These are phyloP conservation scores for Lophura nycthemera DNA, from an alignment of 2,113 vertebrate species.

Conservation along the genomic window DNA sequence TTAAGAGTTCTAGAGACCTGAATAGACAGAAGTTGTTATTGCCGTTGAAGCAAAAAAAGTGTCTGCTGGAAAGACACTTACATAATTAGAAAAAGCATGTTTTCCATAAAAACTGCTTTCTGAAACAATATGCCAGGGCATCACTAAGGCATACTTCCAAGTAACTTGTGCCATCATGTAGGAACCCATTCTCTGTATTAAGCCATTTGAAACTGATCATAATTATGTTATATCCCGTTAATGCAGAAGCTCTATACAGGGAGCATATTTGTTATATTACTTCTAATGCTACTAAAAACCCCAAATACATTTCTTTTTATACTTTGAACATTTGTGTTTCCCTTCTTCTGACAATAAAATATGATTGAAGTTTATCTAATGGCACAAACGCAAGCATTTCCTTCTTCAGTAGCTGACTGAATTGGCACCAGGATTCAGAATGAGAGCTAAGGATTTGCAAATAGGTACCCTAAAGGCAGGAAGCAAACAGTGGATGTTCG, in stretches of 20 bases:
- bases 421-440: not conserved
- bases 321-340: not conserved
- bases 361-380: not conserved
- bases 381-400: not conserved
- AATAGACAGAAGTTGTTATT: not conserved
- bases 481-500: not conserved
- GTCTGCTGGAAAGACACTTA: not conserved
- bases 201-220: not conserved
- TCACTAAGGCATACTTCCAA: not conserved
- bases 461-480: not conserved
- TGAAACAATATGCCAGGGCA: not conserved
- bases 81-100: accelerated
- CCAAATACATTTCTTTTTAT: not conserved
- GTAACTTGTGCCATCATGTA: not conserved
- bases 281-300: not conserved
- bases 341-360: not conserved
- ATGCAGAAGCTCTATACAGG: not conserved
- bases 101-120: not conserved
- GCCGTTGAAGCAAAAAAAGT: not conserved
- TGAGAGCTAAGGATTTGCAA: not conserved
- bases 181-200: not conserved
- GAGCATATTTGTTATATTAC: not conserved
- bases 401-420: not conserved
- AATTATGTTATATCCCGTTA: not conserved
- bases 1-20: not conserved